A percentile compares a stretch with the other conserved stretches of the same genome.
These are phyloP conservation scores for Parnassius orleans DNA, from an alignment of 2,888 invertebrate species.

Conservation along the genomic window DNA sequence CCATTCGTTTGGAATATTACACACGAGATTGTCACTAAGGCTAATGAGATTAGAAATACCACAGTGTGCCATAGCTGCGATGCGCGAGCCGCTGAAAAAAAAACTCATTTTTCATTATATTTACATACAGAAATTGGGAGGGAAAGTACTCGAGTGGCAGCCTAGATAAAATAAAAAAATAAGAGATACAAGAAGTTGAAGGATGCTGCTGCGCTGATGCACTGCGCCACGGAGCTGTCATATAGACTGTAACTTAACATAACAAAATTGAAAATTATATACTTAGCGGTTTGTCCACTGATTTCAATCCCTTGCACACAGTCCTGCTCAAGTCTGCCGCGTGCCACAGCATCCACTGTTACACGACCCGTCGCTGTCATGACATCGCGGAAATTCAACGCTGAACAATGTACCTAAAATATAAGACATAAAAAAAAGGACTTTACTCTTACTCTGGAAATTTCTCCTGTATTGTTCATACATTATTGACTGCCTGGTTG, in stretches of 20 bases:
- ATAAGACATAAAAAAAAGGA: no score
- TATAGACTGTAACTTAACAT: no score
- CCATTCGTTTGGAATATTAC: slow-evolving; percentile 1
- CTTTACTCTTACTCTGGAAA: no score
- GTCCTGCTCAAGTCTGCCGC: slow-evolving; percentile 18
- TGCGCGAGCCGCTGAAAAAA: neutral
- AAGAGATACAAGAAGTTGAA: neutral
- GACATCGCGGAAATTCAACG: slow-evolving; percentile 92
- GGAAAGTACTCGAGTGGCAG: neutral
- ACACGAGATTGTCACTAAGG: neutral
- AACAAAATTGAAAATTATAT: slow-evolving; percentile 1
- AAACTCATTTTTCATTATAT: neutral
- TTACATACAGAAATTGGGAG: neutral
- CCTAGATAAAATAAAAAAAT: neutral
- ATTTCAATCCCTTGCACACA: slow-evolving; percentile 68
- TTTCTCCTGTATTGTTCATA: no score
- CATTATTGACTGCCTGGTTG: no score
- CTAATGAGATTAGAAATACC: neutral
- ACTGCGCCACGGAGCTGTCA: no score
- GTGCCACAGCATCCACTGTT: slow-evolving; percentile 85
- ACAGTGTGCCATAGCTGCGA: neutral
- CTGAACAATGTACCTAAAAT: slow-evolving; percentile 47
- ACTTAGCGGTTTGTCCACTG: slow-evolving; percentile 63
- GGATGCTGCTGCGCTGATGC: no score
- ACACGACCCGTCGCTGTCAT: slow-evolving; percentile 94